Percentiles rank a stretch among this genome's conserved stretches.
phyloP scores from a whole-genome alignment of 2,797 vertebrate species.

The Alosa sapidissima region DNA sequence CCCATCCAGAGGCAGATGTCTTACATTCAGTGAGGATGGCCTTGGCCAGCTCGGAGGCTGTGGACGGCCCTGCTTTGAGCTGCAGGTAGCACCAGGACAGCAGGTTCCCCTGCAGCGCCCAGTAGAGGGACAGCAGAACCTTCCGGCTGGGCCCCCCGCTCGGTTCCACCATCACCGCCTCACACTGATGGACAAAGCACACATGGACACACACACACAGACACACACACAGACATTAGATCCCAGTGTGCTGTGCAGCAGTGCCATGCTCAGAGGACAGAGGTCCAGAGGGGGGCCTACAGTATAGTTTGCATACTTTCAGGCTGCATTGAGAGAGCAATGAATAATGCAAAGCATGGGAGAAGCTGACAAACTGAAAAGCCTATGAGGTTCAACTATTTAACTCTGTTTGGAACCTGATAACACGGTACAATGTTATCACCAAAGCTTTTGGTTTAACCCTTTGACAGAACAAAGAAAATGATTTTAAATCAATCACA shows the following conservation, averaged over 20 bases:
- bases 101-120: conserved; percentile 94
- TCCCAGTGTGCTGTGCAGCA: neutral
- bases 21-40: conserved; percentile 89
- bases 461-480: too few species aligned
- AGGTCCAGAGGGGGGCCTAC: neutral
- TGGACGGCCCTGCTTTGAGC: conserved; percentile 77
- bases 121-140: conserved; percentile 89
- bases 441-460: neutral
- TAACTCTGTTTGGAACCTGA: neutral
- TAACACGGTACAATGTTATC: neutral
- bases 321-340: neutral
- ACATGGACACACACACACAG: neutral
- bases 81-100: conserved; percentile 96
- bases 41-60: conserved; percentile 76
- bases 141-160: conserved; percentile 76
- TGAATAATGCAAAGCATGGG: conserved; percentile 2
- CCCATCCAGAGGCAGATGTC: conserved; percentile 45
- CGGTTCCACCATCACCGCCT: conserved; percentile 82
- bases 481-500: neutral
- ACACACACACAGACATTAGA: conserved; percentile 12
- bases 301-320: neutral
- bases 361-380: neutral
- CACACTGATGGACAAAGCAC: conserved; percentile 75
- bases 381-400: neutral
- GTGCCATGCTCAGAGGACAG: neutral